Conservation (phyloP, 2,797 vertebrate genomes). For the Otolemur crassicaudatus region DNA sequence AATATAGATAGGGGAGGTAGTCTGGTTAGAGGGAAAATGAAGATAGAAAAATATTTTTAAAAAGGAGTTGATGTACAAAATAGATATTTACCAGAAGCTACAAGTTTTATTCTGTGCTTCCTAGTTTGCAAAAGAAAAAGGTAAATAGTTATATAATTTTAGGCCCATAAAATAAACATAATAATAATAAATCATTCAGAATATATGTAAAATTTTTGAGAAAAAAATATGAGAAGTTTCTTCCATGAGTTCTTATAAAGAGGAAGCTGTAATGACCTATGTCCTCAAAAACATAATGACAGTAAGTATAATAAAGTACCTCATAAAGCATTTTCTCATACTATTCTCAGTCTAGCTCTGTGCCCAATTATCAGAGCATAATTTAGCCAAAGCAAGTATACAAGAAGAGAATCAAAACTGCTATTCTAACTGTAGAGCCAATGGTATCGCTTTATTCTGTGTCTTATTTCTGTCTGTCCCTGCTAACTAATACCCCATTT, state of each 20-base stretch:
- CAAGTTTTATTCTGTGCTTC: neutral
- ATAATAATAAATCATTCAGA: neutral
- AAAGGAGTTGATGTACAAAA: neutral
- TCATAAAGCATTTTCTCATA: neutral
- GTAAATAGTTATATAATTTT: neutral
- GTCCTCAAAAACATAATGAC: neutral
- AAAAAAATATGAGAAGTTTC: conserved; percentile 41
- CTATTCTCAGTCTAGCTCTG: neutral
- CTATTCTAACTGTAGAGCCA: neutral
- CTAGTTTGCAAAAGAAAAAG: conserved; percentile 11
- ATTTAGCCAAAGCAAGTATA: neutral
- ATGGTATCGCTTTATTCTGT: neutral
- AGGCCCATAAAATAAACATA: conserved; percentile 10
- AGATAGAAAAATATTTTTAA: neutral
- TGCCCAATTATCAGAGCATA: neutral
- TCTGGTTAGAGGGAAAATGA: conserved; percentile 1
- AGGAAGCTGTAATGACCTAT: neutral
- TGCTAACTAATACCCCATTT: neutral
- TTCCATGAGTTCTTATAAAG: neutral
- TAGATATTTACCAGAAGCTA: neutral
- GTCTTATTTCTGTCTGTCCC: neutral
- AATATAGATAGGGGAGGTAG: neutral
- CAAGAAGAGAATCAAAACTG: neutral
- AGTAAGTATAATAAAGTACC: neutral
- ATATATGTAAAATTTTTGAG: neutral